Evolutionary conservation across 1,140 invertebrate genomes (phyloP), one percentile per base, ranked within the genome.

Genomic region (Frieseomelitta varia): DNA sequence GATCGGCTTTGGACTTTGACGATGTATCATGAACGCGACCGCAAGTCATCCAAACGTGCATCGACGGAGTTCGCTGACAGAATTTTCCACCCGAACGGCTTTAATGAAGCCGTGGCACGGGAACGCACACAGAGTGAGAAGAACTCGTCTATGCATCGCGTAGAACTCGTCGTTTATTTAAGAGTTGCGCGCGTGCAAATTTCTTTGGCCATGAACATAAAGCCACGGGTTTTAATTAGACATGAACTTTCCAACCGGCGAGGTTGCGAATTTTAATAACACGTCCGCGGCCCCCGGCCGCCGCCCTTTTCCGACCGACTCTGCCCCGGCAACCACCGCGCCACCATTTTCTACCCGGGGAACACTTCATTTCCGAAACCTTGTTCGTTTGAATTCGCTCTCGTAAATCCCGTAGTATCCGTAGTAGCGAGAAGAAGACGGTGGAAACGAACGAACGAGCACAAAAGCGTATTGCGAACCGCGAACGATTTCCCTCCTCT

Each of bases 201-300:
- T 83, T 53, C 21, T 10, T 69, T 69, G 39, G 65, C 65, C 34
- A 47, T 2, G 39, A 61, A 21, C 55, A n/a, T 34, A 61, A 78
- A 78, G 73, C 19, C 53, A 47, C 39, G 53, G n/a, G 71, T 83
- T 78, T 78, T 83, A 83, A 83, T 83, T 83, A 78, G 55, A 76
- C 30, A 34, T 67, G 69, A 77, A 78, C 75, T 58, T 51, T 19
- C 19, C 19, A 15, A 63, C n/a, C n/a, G 71, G 30, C 61, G 4
- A 30, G 19, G 24, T 58, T 76, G 65, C 39, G 65, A 83, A 83
- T 83, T 83, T 83, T 78, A 78, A 78, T 71, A 83, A 78, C 75
- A 34, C 55, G 21, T 61, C 47, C 47, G 55, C 24, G n/a, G 63
- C 27, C 12, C 12, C 1, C n/a, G n/a, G 63, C 27, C 19, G 2